Base-by-base conservation (phyloP, 2,797 vertebrate species). In the Hydrophis major region DNA sequence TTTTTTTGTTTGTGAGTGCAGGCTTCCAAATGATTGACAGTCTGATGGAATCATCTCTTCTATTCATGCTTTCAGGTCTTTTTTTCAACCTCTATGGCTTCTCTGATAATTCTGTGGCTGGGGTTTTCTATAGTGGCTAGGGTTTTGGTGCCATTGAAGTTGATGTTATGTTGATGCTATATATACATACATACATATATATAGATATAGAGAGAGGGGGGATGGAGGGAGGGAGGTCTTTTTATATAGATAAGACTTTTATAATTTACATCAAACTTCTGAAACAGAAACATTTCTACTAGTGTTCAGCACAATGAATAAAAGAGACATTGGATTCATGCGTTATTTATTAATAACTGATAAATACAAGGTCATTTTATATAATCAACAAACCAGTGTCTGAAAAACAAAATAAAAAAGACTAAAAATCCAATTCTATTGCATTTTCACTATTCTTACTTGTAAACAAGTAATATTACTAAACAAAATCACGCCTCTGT, bases 341-440 rank as follows among this genome's bases (percentile, higher is more conserved):
- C 96, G 53, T 92, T 93, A 95, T 98, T 98, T 97, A 97, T 97
- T 93, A 96, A 96, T 97, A 97, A 97, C 94, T 96, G 95, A 97
- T 95, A 97, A 97, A 96, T 95, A 97, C 96, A 97, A 91, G 95
- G 96, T 97, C 93, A 94, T 90, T 96, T 96, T 96, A 95, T 94
- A 94, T 95, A 95, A 95, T 92, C 95, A 97, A 97, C 95, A 97
- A 96, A 97, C 96, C 96, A 96, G 94, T 95, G 95, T 96, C 92
- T 95, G 95, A 59, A 96, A 97, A 96, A 94, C 95, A 91, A 95
- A 91, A 93, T 27, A n/a, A 93, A 95, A 96, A 94, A 90, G 94
- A 95, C 93, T 95, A 93, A 59, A 90, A 96, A 95, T 59, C 89
- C 92, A 18, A 16, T 63, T 61, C 94, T 93, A 93, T 59, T 92